A percentile compares a stretch with the other conserved stretches of the same genome.
Evolutionary conservation across 2,797 vertebrate species (phyloP).

Genomic region (Coracias cyanogaster): DNA sequence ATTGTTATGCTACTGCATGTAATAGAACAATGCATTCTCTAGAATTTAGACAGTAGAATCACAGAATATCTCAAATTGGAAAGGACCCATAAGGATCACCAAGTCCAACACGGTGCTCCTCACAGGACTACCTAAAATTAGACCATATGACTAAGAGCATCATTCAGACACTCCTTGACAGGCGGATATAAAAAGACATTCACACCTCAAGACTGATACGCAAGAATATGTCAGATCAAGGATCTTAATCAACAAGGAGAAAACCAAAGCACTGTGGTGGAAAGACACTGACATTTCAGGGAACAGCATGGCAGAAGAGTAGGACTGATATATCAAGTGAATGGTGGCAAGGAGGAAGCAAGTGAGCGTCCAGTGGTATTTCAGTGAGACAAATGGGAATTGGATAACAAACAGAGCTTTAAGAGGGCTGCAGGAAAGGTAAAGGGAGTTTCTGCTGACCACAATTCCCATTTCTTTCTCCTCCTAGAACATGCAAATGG

Average conservation of each 20-base stretch:
- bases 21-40: background rate
- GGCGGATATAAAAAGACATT: background rate
- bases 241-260: background rate
- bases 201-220: background rate
- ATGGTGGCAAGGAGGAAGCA: background rate
- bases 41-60: background rate
- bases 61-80: background rate
- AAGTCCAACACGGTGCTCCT: background rate
- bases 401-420: background rate
- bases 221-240: background rate
- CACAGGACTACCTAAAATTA: background rate
- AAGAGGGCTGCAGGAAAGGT: background rate
- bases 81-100: background rate
- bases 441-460: background rate
- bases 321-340: background rate
- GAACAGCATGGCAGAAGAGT: background rate
- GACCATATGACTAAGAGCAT: background rate
- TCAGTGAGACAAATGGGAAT: background rate
- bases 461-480: background rate
- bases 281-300: background rate
- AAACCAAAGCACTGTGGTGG: background rate
- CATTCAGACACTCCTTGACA: background rate
- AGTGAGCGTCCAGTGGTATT: background rate
- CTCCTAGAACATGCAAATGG: background rate
- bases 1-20: background rate